Evolutionary conservation across 2,797 vertebrate species (phyloP), one percentile per base, ranked within the genome.

Genomic region (Sphenodon punctatus): DNA sequence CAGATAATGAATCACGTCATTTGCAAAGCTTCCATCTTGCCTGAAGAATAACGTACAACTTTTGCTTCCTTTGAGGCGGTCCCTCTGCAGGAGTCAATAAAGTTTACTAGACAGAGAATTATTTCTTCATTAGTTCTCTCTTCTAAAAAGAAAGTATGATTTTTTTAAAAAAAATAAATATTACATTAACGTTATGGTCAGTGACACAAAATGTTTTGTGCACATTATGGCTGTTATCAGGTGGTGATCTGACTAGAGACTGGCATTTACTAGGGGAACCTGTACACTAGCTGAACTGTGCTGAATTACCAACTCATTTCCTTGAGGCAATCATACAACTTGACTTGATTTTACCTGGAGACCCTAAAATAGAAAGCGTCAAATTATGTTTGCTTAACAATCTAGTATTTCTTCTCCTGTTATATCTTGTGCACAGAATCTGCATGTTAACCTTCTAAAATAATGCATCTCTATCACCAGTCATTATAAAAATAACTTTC

Each of bases 1-100:
- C 25, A 19, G 82, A 87, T 90, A 87, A 78, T 63, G 80, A 84
- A 66, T 80, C 76, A 78, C 73, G 61, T 66, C 59, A 53, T 89
- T 92, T 67, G 23, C 48, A 73, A 60, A 88, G 72, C 76, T 84
- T 68, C 75, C 67, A 48, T 53, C 27, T 61, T 61, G 49, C 38
- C 58, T 75, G 2, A 38, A 71, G 80, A 83, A 58, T 25, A 70
- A 39, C 6, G 51, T 61, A 63, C 39, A 67, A 20, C 67, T 6
- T 43, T 41, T 67, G n/a, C 23, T 86, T 25, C 45, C 30, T 46
- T 60, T 64, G 49, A 13, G 19, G 42, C 36, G 55, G 25, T 55
- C 23, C 25, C 15, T n/a, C 6, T 46, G 32, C 23, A 55, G 32
- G 10, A 3, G 45, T 67, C 48, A 15, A 66, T 67, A 67, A 67